Percentiles rank a stretch among this genome's conserved stretches.
These are phyloP conservation scores for Euglossa dilemma DNA, from an alignment of 1,140 invertebrate genomes.

Conservation along the genomic window DNA sequence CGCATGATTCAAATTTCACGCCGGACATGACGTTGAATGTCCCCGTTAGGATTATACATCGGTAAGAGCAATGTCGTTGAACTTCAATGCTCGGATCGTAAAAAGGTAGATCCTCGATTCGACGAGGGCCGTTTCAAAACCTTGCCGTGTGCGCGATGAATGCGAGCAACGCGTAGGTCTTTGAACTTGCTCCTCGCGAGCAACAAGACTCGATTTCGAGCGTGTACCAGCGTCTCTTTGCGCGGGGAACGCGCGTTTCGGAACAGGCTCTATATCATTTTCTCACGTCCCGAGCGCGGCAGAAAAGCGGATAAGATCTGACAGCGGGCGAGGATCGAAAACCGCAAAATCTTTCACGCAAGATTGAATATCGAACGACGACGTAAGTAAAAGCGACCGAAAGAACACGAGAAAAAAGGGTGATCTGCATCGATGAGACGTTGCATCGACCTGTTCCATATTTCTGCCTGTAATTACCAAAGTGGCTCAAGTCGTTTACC, in stretches of 20 bases:
- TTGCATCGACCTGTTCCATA: not conserved
- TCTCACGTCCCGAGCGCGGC: slow-evolving; percentile 36
- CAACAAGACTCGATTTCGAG: slow-evolving; percentile 46
- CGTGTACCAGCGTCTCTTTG: slow-evolving; percentile 10
- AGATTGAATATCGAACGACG: slow-evolving; percentile 47
- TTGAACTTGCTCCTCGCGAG: slow-evolving; percentile 56
- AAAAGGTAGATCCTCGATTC: slow-evolving; percentile 65
- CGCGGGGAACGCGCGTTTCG: not conserved
- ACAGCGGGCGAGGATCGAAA: slow-evolving; percentile 6
- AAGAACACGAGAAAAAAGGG: not conserved
- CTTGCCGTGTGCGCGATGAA: slow-evolving; percentile 41
- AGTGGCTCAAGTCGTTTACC: too few species aligned
- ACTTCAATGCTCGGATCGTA: slow-evolving; percentile 70
- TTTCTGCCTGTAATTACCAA: too few species aligned
- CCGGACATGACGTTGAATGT: slow-evolving; percentile 76
- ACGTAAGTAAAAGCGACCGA: slow-evolving; percentile 34
- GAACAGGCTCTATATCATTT: slow-evolving; percentile 29
- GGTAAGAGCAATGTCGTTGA: slow-evolving; percentile 64
- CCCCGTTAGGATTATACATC: slow-evolving; percentile 71
- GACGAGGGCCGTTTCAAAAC: slow-evolving; percentile 54
- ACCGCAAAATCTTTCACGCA: slow-evolving; percentile 53
- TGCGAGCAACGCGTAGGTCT: slow-evolving; percentile 41
- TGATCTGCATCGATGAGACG: not conserved
- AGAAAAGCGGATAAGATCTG: slow-evolving; percentile 14
- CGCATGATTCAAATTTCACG: slow-evolving; percentile 59